Base-by-base conservation (phyloP, 2,113 vertebrate species). In the Oreotrochilus melanogaster region DNA sequence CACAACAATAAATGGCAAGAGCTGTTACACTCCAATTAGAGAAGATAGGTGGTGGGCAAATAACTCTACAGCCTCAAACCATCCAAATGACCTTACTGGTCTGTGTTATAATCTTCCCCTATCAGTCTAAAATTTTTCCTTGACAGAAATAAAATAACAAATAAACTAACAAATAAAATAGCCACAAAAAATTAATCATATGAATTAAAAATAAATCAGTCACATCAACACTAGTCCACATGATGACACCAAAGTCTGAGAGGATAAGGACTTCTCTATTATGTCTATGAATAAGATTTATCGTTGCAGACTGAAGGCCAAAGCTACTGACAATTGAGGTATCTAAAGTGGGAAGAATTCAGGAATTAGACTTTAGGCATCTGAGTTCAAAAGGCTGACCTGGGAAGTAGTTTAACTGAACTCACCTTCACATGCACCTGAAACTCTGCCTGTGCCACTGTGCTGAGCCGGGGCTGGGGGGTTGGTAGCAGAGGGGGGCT, bases 1-100 rank as follows among this genome's bases (percentile, higher is more conserved):
- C 70, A 53, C 70, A 57, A 48, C 71, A 88, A 96, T 56, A 78
- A 88, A 95, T 35, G 72, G 65, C 81, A 87, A 70, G 66, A 89
- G 94, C 43, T 95, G 91, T 96, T 91, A 93, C 75, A 65, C 56
- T 95, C 89, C 93, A 98, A 86, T 97, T 97, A 97, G 37, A 93
- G 84, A 96, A 92, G 80, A 95, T 2, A 60, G 67, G 17, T 60
- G 87, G 86, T 16, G 62, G 85, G 89, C 92, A 95, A 93, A 78
- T 89, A 93, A 89, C 1, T 2, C 57, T 69, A 23, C 25, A 54
- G 54, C 33, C 54, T 89, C 64, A 48, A 47, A 69, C 9, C 31
- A 78, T 85, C 78, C 47, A 18, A 72, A 69, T 21, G 47, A 82
- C 66, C 14, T 61, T 22, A 7, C 37, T 69, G 56, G n/a, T 57